Percentiles rank a stretch among this genome's conserved stretches.
Evolutionary conservation across 2,113 vertebrate genomes (phyloP).

Genomic region (Corvus cornix): DNA sequence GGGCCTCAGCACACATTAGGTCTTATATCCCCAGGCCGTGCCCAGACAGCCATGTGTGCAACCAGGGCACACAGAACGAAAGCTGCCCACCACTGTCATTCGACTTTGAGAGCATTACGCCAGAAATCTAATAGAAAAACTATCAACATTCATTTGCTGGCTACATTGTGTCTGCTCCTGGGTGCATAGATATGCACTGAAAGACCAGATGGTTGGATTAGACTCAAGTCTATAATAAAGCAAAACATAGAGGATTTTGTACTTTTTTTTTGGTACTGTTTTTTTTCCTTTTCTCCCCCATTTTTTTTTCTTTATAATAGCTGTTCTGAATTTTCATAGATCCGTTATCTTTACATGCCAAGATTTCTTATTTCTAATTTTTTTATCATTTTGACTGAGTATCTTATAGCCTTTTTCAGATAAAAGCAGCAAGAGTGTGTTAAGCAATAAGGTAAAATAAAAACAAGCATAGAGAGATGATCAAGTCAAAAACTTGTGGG

Average conservation of each 20-base stretch:
- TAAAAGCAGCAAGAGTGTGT: neutral
- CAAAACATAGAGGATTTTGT: neutral
- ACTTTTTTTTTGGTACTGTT: rapidly evolving
- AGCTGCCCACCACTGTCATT: neutral
- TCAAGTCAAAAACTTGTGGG: neutral
- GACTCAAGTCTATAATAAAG: neutral
- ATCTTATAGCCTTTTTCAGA: neutral
- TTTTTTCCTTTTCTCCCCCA: rapidly evolving
- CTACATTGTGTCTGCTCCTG: neutral
- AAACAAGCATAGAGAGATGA: neutral
- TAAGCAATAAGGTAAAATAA: neutral
- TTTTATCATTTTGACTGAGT: neutral
- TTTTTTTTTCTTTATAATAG: neutral
- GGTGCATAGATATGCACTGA: neutral
- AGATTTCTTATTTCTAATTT: neutral
- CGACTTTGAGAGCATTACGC: neutral
- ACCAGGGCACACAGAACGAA: neutral
- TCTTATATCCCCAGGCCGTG: too few relatives aligned
- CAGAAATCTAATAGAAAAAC: neutral
- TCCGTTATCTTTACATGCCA: neutral
- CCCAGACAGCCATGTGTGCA: neutral
- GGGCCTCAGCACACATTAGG: neutral
- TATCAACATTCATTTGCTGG: neutral
- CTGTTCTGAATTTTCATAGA: neutral
- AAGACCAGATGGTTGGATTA: neutral